These are phyloP conservation scores for Caerostris extrusa DNA, from an alignment of 1,140 invertebrate genomes.

Conservation along the genomic window DNA sequence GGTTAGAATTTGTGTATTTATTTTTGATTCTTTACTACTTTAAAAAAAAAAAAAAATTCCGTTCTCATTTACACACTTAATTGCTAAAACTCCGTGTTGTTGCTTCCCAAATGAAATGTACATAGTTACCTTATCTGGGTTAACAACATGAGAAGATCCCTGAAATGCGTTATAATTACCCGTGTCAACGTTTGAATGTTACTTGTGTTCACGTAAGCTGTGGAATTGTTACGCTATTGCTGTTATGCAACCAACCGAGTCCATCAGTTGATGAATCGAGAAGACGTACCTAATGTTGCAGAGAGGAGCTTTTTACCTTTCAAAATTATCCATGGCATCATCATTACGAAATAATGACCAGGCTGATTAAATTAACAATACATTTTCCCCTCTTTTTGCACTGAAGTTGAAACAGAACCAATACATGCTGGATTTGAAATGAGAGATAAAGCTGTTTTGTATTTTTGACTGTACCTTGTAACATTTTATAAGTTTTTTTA, in stretches of 20 bases:
- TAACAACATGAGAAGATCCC: conserved; percentile 19
- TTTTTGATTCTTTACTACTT: too few relatives aligned
- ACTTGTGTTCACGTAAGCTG: not conserved
- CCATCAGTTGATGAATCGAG: conserved; percentile 18
- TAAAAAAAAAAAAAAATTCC: too few relatives aligned
- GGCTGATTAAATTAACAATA: not conserved
- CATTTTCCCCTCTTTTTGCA: too few relatives aligned
- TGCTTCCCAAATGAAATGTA: not conserved
- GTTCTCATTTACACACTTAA: not conserved
- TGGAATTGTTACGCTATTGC: not conserved
- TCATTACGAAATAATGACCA: not conserved
- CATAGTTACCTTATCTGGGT: conserved; percentile 36
- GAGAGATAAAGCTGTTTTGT: too few relatives aligned
- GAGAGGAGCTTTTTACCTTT: not conserved
- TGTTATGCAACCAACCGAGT: not conserved
- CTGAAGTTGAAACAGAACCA: too few relatives aligned
- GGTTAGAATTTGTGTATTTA: too few relatives aligned
- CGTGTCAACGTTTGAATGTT: not conserved
- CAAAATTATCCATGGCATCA: not conserved
- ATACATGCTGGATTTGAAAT: too few relatives aligned
- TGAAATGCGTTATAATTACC: conserved; percentile 19
- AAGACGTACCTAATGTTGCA: conserved; percentile 2
- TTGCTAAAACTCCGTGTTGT: not conserved
- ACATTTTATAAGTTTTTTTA: too few relatives aligned
- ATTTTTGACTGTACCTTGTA: too few relatives aligned